A percentile compares a stretch with the other conserved stretches of the same genome.
phyloP scores from a whole-genome alignment of 2,888 invertebrate species.

The Lochmaea capreae region DNA sequence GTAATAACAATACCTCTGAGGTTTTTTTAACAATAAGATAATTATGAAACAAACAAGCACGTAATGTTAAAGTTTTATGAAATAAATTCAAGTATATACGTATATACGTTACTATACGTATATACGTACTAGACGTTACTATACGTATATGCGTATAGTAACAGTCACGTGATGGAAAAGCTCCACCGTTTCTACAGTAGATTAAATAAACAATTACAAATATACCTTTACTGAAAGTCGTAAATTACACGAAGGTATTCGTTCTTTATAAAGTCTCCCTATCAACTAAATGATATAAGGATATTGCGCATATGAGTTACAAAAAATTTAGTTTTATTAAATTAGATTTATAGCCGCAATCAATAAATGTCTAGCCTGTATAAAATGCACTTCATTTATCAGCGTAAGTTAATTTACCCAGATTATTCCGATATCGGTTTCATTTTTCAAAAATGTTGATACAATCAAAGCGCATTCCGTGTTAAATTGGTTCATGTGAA shows the following conservation, averaged over 20 bases:
- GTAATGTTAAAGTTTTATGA: too few species aligned
- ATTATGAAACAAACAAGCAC: too few species aligned
- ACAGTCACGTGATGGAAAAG: too few species aligned
- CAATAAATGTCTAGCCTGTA: conserved; percentile 34
- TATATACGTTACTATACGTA: too few species aligned
- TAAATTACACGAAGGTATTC: neutral
- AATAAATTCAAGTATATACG: too few species aligned
- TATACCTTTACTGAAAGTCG: neutral
- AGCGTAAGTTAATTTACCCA: conserved; percentile 27
- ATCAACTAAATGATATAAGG: conserved; percentile 37
- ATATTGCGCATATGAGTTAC: conserved; percentile 36
- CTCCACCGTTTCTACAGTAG: too few species aligned
- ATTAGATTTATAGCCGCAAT: conserved; percentile 32
- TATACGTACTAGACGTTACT: too few species aligned
- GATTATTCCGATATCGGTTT: neutral
- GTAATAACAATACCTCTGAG: too few species aligned
- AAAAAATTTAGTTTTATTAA: conserved; percentile 39
- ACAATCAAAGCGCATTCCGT: neutral
- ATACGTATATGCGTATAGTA: too few species aligned
- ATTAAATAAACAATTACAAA: neutral
- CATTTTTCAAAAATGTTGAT: neutral
- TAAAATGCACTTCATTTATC: conserved; percentile 35
- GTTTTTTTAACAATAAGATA: too few species aligned
- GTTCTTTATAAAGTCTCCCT: conserved; percentile 9
- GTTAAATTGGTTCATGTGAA: neutral